Evolutionary conservation across 1,140 invertebrate species (phyloP), one percentile per base, ranked within the genome.

Genomic region (Gonatopus flavifemur): DNA sequence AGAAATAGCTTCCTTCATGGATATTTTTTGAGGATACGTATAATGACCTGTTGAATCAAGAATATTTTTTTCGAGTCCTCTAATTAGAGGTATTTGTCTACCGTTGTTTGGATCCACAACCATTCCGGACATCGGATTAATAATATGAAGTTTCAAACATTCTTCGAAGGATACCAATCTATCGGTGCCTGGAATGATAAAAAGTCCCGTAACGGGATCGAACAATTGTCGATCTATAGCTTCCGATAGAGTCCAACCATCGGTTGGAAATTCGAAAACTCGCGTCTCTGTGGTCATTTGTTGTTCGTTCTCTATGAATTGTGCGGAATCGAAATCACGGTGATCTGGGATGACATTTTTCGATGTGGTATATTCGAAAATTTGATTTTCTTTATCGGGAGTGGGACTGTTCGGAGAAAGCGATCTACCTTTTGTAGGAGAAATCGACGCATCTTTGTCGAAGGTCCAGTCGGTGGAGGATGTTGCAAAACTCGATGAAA

Each of bases 101-200:
- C 84, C 82, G 35, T 84, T 86, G 51, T 80, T 84, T 0, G 86
- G 83, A 70, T 95, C 91, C 47, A 92, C 74, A 7, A 93, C 90
- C 19, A 83, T 67, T 19, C 89, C 89, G 2, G 91, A 93, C 44
- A 85, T 78, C 3, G 88, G 84, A 74, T 94, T 88, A 32, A 98
- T 90, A 9, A 96, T 88, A 64, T 89, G 86, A 37, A 93, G 78
- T 59, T 87, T 86, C 22, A 96, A 78, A 60, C 93, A 94, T 74
- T 96, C 91, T 73, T 92, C 84, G 57, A 98, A 88, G 48, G 90
- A 89, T 3, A 95, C 84, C 21, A 91, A 75, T 62, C 90, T 82
- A 69, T 94, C 90, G 2, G 91, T 92, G 22, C 88, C 88, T 28
- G 93, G 91, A 60, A 97, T 90, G 40, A 88, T 87, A 66, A 96